Evolutionary conservation across 2,888 invertebrate genomes (phyloP).

Genomic region (Pseudococcus viburni): DNA sequence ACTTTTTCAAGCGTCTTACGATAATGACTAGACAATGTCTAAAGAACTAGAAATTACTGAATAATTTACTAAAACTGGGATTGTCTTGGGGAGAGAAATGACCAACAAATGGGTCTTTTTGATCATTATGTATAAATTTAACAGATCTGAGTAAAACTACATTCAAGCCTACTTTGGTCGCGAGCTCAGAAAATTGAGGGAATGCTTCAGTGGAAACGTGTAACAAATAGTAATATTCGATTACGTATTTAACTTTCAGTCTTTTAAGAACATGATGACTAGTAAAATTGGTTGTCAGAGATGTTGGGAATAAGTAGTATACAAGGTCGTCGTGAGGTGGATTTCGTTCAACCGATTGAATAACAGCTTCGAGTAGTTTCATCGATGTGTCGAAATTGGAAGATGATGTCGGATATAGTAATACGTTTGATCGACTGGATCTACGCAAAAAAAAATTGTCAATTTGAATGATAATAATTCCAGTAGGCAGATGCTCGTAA

Average conservation of each 20-base stretch:
- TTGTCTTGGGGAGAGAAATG: constrained; percentile 22
- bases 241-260: constrained; percentile 40
- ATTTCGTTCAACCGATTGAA: background rate
- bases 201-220: constrained; percentile 56
- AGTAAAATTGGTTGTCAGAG: constrained; percentile 49
- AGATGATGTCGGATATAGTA: constrained; percentile 40
- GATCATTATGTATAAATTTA: background rate
- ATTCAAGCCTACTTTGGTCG: constrained; percentile 48
- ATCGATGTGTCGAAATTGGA: constrained; percentile 44
- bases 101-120: background rate
- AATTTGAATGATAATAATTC: background rate
- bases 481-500: background rate
- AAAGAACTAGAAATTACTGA: background rate
- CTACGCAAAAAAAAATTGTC: constrained; percentile 8
- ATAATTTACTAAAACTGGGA: constrained; percentile 36
- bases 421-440: constrained; percentile 18
- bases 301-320: constrained; percentile 50
- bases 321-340: constrained; percentile 46
- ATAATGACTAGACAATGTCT: constrained; percentile 28
- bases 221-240: constrained; percentile 7
- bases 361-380: constrained; percentile 10
- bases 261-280: constrained; percentile 17
- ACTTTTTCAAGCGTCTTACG: background rate
- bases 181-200: background rate
- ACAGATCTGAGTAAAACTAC: constrained; percentile 11